These are phyloP conservation scores for Achlya flavicornis DNA, from an alignment of 2,888 invertebrate species.

Conservation along the genomic window DNA sequence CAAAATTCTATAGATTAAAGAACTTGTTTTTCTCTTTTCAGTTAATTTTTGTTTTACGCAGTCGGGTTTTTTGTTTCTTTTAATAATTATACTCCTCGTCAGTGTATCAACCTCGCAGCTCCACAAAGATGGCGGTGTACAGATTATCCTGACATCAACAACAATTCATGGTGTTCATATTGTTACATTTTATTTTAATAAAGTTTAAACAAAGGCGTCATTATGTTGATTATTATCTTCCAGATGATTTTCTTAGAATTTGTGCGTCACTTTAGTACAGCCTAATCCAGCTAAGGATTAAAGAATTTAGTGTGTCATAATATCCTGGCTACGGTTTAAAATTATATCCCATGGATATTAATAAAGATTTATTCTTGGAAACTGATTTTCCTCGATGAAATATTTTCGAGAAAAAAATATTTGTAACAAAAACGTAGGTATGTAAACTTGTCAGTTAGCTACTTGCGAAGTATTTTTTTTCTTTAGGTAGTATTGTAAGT, in stretches of 20 bases:
- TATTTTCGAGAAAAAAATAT: neutral
- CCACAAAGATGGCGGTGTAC: neutral
- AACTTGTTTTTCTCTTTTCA: too few species aligned
- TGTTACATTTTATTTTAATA: constrained; percentile 2
- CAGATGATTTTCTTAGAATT: constrained; percentile 9
- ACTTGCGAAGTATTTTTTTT: neutral
- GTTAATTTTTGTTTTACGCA: too few species aligned
- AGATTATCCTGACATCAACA: neutral
- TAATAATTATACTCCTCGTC: too few species aligned
- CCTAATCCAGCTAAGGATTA: neutral
- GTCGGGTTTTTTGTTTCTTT: too few species aligned
- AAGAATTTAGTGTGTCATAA: constrained; percentile 9
- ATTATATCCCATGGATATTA: neutral
- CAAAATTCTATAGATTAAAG: too few species aligned
- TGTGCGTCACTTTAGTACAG: neutral
- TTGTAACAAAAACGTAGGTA: neutral
- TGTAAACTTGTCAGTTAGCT: neutral
- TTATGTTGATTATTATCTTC: neutral
- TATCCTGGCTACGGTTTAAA: neutral
- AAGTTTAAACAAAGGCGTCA: neutral
- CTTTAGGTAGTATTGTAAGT: neutral
- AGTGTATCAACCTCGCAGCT: neutral
- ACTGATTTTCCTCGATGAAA: neutral
- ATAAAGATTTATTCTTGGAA: constrained; percentile 1
- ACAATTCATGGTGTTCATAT: neutral